Conservation (phyloP, 2,113 vertebrate genomes). For the Alaudala cheleensis region DNA sequence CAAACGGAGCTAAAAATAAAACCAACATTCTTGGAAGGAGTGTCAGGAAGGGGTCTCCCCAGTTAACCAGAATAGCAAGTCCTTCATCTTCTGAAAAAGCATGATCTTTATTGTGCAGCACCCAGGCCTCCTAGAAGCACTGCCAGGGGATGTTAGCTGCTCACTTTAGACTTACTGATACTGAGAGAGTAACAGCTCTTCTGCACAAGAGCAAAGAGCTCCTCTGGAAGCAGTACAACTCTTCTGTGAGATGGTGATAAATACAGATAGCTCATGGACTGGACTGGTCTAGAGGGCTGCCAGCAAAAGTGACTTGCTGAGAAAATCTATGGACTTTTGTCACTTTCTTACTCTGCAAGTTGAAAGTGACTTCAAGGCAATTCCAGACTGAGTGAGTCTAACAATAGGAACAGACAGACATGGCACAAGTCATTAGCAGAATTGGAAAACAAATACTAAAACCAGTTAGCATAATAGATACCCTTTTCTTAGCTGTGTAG, state of each 20-base stretch:
- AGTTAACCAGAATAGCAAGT: neutral
- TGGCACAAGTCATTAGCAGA: neutral
- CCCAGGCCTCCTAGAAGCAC: neutral
- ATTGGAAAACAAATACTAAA: neutral
- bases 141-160: neutral
- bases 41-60: neutral
- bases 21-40: neutral
- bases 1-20: neutral
- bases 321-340: neutral
- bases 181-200: neutral
- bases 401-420: neutral
- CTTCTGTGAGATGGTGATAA: neutral
- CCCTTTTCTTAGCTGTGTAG: neutral
- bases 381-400: neutral
- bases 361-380: neutral
- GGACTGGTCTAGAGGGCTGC: neutral
- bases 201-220: neutral
- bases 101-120: neutral
- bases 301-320: neutral
- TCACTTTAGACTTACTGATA: neutral
- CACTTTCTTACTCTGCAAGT: neutral
- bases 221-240: neutral
- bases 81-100: neutral
- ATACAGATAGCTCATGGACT: neutral
- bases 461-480: neutral